Evolutionary conservation across 2,888 invertebrate genomes (phyloP).

Genomic region (Spodoptera littoralis): DNA sequence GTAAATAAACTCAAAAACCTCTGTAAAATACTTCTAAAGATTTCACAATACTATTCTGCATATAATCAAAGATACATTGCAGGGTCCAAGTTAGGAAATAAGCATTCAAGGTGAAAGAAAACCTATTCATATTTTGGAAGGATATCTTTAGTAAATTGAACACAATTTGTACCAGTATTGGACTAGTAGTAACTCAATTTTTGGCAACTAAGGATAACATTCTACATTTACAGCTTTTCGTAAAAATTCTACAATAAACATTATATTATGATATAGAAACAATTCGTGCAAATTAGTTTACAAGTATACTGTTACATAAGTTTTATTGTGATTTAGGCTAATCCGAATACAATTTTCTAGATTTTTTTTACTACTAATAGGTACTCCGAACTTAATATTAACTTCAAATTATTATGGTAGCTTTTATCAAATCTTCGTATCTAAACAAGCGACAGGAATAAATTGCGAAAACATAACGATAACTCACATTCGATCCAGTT

Average conservation of each 20-base stretch:
- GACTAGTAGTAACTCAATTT: slow-evolving; percentile 54
- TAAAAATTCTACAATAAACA: slow-evolving; percentile 9
- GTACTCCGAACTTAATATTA: neutral
- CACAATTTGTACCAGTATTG: slow-evolving; percentile 44
- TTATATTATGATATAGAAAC: neutral
- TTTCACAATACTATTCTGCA: neutral
- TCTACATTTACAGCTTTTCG: slow-evolving; percentile 14
- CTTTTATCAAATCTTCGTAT: neutral
- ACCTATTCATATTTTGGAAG: slow-evolving; percentile 1
- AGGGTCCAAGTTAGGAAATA: slow-evolving; percentile 1
- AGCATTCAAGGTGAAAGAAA: slow-evolving; percentile 16
- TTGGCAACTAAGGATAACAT: slow-evolving; percentile 49
- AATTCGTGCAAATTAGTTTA: neutral
- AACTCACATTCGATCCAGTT: neutral
- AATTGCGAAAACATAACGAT: neutral
- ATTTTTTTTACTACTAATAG: neutral
- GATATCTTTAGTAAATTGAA: slow-evolving; percentile 40
- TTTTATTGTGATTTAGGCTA: neutral
- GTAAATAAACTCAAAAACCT: slow-evolving; percentile 25
- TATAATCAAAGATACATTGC: neutral
- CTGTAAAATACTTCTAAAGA: slow-evolving; percentile 36
- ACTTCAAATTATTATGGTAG: neutral
- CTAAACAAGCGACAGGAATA: too few relatives aligned
- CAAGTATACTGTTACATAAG: slow-evolving; percentile 1
- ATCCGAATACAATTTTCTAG: slow-evolving; percentile 3